These are phyloP conservation scores for Callipepla californica DNA, from an alignment of 2,113 vertebrate species.

Conservation along the genomic window DNA sequence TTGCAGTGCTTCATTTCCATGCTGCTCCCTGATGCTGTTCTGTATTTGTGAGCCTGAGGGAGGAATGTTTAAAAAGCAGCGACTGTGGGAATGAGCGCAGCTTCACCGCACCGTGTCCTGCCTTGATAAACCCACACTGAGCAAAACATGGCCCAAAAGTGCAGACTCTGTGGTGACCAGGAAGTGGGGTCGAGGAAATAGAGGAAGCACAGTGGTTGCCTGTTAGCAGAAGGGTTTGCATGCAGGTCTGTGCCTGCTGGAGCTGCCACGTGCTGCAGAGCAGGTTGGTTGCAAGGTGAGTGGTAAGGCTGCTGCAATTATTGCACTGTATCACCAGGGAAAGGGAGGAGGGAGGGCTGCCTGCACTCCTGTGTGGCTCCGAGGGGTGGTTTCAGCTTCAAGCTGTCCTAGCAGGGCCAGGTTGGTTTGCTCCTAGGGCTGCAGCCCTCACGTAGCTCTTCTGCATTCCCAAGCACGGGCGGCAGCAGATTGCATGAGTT, in stretches of 20 bases:
- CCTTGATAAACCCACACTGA: neutral
- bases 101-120: neutral
- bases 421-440: neutral
- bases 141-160: neutral
- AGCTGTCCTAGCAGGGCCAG: neutral
- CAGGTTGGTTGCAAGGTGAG: neutral
- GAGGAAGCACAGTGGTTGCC: neutral
- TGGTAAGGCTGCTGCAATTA: neutral
- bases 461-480: neutral
- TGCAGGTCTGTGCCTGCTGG: neutral
- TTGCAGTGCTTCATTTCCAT: neutral
- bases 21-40: neutral
- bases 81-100: neutral
- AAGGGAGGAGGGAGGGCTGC: neutral
- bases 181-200: neutral
- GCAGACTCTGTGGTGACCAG: neutral
- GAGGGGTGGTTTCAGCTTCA: neutral
- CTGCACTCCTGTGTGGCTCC: neutral
- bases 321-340: accelerated
- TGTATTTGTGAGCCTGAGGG: neutral
- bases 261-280: neutral
- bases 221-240: accelerated
- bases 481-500: neutral
- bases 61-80: neutral
- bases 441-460: neutral